Base-by-base conservation (phyloP, 1,140 invertebrate genomes). In the Magallana angulata region DNA sequence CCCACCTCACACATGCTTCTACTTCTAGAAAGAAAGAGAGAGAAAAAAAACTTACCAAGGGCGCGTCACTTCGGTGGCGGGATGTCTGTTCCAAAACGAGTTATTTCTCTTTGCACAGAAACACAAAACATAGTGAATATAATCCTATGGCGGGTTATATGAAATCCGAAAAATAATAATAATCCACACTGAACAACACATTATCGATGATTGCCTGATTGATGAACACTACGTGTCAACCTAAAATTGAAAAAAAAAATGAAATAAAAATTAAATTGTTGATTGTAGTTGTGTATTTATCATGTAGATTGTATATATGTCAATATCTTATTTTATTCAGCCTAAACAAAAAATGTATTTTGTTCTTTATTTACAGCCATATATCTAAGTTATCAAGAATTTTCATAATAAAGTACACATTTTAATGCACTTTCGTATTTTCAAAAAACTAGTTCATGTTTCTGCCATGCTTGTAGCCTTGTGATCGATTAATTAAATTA, bases 141-240 rank as follows among this genome's bases (percentile, higher is more conserved):
- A 76, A 76, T 76, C 68, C 68, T 76, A 76, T 76, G 68, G 68
- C 68, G 68, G 68, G 24, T 76, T 76, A 76, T 76, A 76, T 76
- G 30, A 76, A 76, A 76, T 30, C 68, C 36, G 1, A 48, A 48
- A 4, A 48, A 76, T 24, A 76, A 76, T 71, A 18, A 71, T 76
- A 76, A 76, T 76, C 68, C 68, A 36, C 18, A 12, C 36, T 76
- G 8, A 24, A 30, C 18, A 76, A 76, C 68, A 76, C 24, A 36
- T 76, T 76, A 30, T 36, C 24, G 30, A 30, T 18, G 36, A 76
- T 30, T 76, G 24, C 68, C 14, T 18, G 12, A 8, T 11, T 18
- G 24, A 30, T 30, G 18, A 12, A 48, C 9, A 36, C 12, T 76
- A 8, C 30, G 30, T 36, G 7, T 30, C 14, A 30, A 76, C 36